These are phyloP conservation scores for Diploptera punctata DNA, from an alignment of 2,888 invertebrate species.

Conservation along the genomic window DNA sequence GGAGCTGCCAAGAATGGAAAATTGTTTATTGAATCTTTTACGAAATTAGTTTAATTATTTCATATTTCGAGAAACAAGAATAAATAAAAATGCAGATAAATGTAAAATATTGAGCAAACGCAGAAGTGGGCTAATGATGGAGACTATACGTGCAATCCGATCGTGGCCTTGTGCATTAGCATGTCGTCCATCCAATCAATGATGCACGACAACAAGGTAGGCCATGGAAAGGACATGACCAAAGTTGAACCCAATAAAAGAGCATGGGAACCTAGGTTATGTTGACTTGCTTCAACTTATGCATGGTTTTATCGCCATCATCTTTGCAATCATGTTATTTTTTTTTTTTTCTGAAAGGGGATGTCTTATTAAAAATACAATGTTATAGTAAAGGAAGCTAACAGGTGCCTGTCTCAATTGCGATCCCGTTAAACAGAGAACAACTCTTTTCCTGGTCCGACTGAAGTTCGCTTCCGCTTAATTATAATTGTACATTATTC, in stretches of 20 bases:
- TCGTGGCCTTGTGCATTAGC: slow-evolving; percentile 18
- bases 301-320: neutral
- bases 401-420: neutral
- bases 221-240: slow-evolving; percentile 14
- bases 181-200: slow-evolving; percentile 26
- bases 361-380: neutral
- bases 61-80: no score
- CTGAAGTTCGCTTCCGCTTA: no score
- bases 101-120: no score
- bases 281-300: neutral
- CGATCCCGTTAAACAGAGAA: neutral
- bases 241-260: slow-evolving; percentile 1
- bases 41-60: no score
- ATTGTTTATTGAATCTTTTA: no score
- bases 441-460: no score
- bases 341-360: neutral
- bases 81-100: no score
- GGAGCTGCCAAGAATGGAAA: no score
- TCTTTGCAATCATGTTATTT: slow-evolving; percentile 2
- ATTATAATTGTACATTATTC: no score
- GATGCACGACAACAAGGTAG: slow-evolving; percentile 9
- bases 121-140: slow-evolving; percentile 26
- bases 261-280: slow-evolving; percentile 8
- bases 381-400: neutral
- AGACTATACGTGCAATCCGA: slow-evolving; percentile 5